phyloP scores from a whole-genome alignment of 1,140 invertebrate genomes.

The Drosophila insularis region DNA sequence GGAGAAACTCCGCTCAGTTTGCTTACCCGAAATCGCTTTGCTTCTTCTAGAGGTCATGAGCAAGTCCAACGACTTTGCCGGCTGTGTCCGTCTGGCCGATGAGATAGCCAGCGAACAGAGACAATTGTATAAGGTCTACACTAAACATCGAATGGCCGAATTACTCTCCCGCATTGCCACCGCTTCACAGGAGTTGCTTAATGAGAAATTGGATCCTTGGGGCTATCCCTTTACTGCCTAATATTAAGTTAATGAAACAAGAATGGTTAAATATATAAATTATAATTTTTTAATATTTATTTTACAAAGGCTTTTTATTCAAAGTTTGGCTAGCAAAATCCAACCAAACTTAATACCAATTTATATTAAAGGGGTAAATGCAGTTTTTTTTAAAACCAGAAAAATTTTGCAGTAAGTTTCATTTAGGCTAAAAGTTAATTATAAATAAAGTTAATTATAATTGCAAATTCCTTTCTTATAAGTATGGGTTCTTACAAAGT shows the following conservation, averaged over 20 bases:
- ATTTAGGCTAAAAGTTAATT: too few species aligned
- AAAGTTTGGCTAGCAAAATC: too few species aligned
- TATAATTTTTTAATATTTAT: conserved; percentile 3
- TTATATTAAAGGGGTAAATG: too few species aligned
- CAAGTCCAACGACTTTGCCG: conserved; percentile 88
- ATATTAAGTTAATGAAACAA: neutral
- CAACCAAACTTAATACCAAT: too few species aligned
- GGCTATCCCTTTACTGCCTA: conserved; percentile 83
- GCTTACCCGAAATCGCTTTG: conserved; percentile 92
- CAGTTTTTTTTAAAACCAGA: too few species aligned
- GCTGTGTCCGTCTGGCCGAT: conserved; percentile 91
- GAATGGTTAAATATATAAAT: neutral
- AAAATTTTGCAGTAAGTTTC: too few species aligned
- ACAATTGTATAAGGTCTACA: conserved; percentile 91
- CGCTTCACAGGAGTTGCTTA: conserved; percentile 89
- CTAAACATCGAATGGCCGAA: conserved; percentile 89
- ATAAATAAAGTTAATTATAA: too few species aligned
- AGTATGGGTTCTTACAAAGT: neutral
- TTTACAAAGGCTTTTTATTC: neutral
- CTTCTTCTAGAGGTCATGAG: conserved; percentile 91
- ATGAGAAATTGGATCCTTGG: conserved; percentile 89
- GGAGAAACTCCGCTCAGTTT: conserved; percentile 89
- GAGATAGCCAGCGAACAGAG: conserved; percentile 90
- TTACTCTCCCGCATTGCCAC: conserved; percentile 91
- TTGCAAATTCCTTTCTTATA: neutral